These are phyloP conservation scores for Ivindomyrus marchei DNA, from an alignment of 2,113 vertebrate genomes.

Conservation along the genomic window DNA sequence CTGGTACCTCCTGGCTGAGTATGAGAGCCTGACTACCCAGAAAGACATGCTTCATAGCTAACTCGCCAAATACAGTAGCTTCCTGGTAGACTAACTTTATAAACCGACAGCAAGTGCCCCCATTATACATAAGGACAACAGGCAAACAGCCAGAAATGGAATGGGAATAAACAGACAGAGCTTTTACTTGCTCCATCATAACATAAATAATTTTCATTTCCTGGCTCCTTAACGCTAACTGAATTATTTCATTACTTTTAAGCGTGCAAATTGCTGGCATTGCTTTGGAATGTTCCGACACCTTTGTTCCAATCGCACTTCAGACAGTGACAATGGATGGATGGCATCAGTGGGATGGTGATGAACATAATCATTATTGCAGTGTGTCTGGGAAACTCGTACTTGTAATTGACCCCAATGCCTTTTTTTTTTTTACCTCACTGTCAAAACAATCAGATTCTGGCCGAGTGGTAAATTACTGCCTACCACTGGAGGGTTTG, in stretches of 20 bases:
- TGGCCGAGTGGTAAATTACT: neutral
- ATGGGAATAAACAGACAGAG: neutral
- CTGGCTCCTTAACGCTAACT: neutral
- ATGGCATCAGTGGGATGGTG: neutral
- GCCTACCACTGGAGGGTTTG: neutral
- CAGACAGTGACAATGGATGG: neutral
- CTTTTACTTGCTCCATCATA: neutral
- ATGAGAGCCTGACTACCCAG: conserved; percentile 23
- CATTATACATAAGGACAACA: neutral
- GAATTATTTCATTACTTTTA: neutral
- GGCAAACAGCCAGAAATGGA: neutral
- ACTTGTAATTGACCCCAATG: neutral
- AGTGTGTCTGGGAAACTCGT: neutral
- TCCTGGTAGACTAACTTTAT: neutral
- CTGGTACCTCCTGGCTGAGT: conserved; percentile 27
- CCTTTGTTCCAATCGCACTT: neutral
- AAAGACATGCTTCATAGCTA: conserved; percentile 23
- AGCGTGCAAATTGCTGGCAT: neutral
- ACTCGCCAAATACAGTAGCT: neutral
- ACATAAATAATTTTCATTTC: neutral
- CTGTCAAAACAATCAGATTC: neutral
- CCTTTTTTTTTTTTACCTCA: neutral
- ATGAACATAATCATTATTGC: neutral
- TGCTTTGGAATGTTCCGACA: neutral
- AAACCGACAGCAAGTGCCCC: neutral